Evolutionary conservation across 1,140 invertebrate genomes (phyloP), one percentile per base, ranked within the genome.

Genomic region (Magallana gigas): DNA sequence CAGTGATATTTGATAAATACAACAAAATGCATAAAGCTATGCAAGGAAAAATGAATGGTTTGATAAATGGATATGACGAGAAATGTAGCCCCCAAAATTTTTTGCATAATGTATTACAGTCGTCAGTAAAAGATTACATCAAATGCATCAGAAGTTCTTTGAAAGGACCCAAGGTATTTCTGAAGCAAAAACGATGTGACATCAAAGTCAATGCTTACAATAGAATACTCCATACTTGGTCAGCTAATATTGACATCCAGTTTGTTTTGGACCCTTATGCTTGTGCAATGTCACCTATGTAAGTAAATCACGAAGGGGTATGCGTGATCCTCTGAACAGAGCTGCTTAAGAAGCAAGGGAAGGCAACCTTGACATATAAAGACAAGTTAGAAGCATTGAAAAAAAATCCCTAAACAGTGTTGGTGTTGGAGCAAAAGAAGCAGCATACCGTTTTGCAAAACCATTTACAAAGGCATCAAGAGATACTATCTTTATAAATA

Each of bases 401-500:
- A 88, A 88, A 57, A 29, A 87, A 48, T 85, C 68, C 68, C 60
- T 68, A 0, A 85, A 85, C n/a, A 29, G 62, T 85, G 76, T 86
- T 9, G 85, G 89, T 86, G 71, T 87, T 6, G n/a, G 76, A 56
- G 85, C 90, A 23, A 85, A 87, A 23, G 88, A 88, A 71, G 86
- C 86, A 85, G 84, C 71, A 29, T 87, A 89, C 81, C 14, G 56
- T 68, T 18, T 58, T 90, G 23, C 88, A 90, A 76, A n/a, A 23
- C 89, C 90, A 18, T 60, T 89, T 8, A 87, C 71, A 18, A 59
- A 76, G 16, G 23, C 85, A 60, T 85, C 64, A 8, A 86, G 87
- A 88, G 57, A 84, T 18, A 62, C 86, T 57, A 57, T 87, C 7
- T 91, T 91, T 71, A 85, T 91, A 16, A 90, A 91, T 76, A 91